Conservation (phyloP, 1,140 invertebrate species). For the Bombus ignitus region DNA sequence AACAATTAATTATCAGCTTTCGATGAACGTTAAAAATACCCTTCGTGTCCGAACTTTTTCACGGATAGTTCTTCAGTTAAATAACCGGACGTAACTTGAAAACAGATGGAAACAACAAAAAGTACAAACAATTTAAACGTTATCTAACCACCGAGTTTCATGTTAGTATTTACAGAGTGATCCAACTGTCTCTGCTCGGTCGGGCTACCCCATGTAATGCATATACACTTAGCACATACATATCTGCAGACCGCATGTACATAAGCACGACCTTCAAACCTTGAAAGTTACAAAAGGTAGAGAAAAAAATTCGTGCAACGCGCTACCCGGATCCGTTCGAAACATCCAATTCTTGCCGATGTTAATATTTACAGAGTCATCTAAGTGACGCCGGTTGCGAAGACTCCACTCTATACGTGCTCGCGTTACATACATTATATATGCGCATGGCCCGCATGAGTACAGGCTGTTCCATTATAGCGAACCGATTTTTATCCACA, state of each 20-base stretch:
- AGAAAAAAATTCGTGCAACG: constrained; percentile 15
- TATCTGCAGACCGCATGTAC: neutral
- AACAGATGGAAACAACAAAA: no score
- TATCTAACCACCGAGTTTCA: neutral
- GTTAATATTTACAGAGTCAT: constrained; percentile 49
- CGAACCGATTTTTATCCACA: neutral
- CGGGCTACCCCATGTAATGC: neutral
- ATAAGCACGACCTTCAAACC: neutral
- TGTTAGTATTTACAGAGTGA: constrained; percentile 25
- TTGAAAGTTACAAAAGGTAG: neutral
- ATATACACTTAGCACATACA: neutral
- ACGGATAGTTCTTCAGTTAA: neutral
- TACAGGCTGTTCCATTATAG: neutral
- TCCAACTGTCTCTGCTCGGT: neutral
- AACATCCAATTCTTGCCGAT: constrained; percentile 18
- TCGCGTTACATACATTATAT: constrained; percentile 36
- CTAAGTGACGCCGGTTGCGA: neutral
- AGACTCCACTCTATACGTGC: neutral
- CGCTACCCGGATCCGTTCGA: neutral
- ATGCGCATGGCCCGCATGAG: neutral
- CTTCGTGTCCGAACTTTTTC: neutral
- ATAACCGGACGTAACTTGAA: neutral
- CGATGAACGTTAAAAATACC: constrained; percentile 29
- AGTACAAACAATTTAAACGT: neutral
- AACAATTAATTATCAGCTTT: no score